phyloP scores from a whole-genome alignment of 2,113 vertebrate genomes.

The Onychorhynchus coronatus region DNA sequence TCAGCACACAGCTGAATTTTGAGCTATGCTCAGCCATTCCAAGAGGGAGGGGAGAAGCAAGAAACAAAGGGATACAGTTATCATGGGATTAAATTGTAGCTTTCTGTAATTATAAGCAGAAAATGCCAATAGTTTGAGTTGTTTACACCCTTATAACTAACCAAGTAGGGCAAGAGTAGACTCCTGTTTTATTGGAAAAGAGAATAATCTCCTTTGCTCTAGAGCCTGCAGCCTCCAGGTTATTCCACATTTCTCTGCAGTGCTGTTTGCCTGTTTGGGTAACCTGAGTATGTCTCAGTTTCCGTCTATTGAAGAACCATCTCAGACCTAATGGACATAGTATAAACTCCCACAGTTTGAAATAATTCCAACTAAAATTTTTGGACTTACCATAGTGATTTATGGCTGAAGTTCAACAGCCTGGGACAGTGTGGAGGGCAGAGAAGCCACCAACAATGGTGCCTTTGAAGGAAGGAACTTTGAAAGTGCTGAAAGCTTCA shows the following conservation, averaged over 20 bases:
- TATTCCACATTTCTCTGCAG: background rate
- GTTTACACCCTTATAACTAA: background rate
- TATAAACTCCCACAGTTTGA: background rate
- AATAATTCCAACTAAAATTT: background rate
- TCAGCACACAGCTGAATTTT: background rate
- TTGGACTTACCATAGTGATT: background rate
- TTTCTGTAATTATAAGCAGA: background rate
- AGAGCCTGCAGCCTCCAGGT: background rate
- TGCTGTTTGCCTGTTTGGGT: background rate
- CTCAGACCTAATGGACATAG: background rate
- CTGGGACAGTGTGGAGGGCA: background rate
- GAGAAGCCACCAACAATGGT: background rate
- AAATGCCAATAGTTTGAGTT: background rate
- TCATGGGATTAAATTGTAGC: background rate
- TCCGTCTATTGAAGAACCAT: background rate
- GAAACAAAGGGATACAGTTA: background rate
- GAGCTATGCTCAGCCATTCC: background rate
- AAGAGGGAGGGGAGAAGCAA: background rate
- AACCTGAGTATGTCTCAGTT: background rate
- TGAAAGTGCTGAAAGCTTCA: background rate
- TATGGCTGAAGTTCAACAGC: background rate
- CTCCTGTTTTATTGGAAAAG: background rate
- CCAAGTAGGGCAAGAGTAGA: background rate
- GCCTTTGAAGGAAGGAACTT: background rate
- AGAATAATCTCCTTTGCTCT: background rate